phyloP scores from a whole-genome alignment of 1,140 invertebrate species.

The Polypedilum pembai region DNA sequence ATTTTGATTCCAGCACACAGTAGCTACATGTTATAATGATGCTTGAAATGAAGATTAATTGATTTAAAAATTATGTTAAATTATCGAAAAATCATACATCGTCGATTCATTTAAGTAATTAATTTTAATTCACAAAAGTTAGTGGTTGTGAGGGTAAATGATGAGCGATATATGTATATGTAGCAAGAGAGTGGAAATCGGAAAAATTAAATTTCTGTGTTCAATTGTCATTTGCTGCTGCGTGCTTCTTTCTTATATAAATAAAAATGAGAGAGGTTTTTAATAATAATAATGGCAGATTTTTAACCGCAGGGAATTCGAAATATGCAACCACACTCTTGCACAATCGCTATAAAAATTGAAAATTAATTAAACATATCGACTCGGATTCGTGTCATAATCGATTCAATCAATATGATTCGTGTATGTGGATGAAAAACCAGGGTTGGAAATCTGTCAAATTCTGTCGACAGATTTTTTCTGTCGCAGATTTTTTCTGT shows the following conservation, averaged over 20 bases:
- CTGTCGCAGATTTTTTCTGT: too few relatives aligned
- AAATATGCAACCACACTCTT: not conserved
- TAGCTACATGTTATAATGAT: too few relatives aligned
- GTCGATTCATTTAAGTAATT: slow-evolving; percentile 3
- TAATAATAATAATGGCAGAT: not conserved
- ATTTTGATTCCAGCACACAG: too few relatives aligned
- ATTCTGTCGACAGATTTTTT: too few relatives aligned
- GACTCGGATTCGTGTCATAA: slow-evolving; percentile 3
- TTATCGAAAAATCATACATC: slow-evolving; percentile 11
- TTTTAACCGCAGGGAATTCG: not conserved
- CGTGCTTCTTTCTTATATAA: not conserved
- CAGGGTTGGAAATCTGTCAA: too few relatives aligned
- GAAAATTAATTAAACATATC: slow-evolving; percentile 1
- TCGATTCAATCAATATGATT: not conserved
- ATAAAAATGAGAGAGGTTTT: not conserved
- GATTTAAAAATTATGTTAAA: slow-evolving; percentile 13
- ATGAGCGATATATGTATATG: not conserved
- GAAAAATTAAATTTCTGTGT: not conserved
- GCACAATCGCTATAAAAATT: not conserved
- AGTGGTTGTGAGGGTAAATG: not conserved
- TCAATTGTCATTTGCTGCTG: not conserved
- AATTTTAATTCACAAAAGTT: slow-evolving; percentile 20
- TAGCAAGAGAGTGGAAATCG: too few relatives aligned
- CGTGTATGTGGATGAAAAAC: not conserved
- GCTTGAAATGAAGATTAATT: not conserved